Conservation (phyloP, 2,797 vertebrate genomes). For the Gymnoscopelus braueri region DNA sequence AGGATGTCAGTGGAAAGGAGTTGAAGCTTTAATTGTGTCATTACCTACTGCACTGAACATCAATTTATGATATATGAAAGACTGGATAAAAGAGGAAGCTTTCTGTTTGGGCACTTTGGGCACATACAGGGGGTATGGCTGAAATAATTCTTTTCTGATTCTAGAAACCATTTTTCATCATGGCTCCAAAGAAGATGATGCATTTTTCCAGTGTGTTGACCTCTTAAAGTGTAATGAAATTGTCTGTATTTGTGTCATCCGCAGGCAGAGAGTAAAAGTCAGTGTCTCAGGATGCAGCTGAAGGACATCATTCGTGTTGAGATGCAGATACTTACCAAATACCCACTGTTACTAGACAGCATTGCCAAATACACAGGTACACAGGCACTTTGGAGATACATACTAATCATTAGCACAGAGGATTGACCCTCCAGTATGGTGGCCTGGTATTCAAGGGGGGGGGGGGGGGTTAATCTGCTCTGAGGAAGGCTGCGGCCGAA, state of each 20-base stretch:
- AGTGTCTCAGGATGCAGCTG: constrained; percentile 93
- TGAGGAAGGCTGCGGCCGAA: too few relatives aligned
- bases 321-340: constrained; percentile 97
- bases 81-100: too few relatives aligned
- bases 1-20: not conserved
- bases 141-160: not conserved
- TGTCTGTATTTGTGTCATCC: too few relatives aligned
- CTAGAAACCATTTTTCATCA: too few relatives aligned
- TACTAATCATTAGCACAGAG: too few relatives aligned
- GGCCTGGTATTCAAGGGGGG: too few relatives aligned
- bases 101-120: too few relatives aligned
- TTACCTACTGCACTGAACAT: not conserved
- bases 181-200: constrained; percentile 5
- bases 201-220: not conserved
- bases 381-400: too few relatives aligned
- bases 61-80: not conserved
- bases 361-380: constrained; percentile 97
- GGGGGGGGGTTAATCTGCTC: too few relatives aligned
- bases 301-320: constrained; percentile 99
- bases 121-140: not conserved
- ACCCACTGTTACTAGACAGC: constrained; percentile 96
- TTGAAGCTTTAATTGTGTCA: not conserved
- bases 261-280: constrained; percentile 94
- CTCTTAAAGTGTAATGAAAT: too few relatives aligned
- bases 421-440: too few relatives aligned